Base-by-base conservation (phyloP, 1,140 invertebrate species). In the Drosophila bifasciata region DNA sequence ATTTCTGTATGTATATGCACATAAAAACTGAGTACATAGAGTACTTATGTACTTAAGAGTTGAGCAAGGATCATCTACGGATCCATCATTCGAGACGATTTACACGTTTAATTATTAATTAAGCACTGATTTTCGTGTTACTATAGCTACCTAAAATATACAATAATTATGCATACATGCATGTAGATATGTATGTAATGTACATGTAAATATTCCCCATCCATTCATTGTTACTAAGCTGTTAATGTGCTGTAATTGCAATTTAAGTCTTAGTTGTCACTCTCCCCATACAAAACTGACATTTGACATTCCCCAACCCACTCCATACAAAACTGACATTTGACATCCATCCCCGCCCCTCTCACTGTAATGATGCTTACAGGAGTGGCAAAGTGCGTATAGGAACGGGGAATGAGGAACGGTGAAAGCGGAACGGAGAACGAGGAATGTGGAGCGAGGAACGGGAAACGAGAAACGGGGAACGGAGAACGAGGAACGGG, bases 261-360 rank as follows among this genome's bases (percentile, higher is more conserved):
- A 73, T 84, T 84, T 61, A 71, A 83, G 71, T 71, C 61, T 59
- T 64, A 75, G 71, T 84, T 39, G 56, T n/a, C n/a, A n/a, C n/a
- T n/a, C n/a, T n/a, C n/a, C 62, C 79, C 15, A 64, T 57, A 57
- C 41, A 64, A 64, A 73, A 64, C 67, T 85, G 76, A 86, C 81
- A 86, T 80, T 70, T 85, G 73, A 85, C 76, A 77, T 70, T 46
- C 15, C 19, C 19, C 19, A 0, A 21, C 19, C 0, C 19, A 19
- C 19, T 19, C 1, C 19, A 3, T 3, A 21, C 19, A 64, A n/a
- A 73, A 64, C 67, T 85, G 76, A 86, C 81, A 86, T 80, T 70
- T 85, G 73, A 85, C 76, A 77, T 70, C n/a, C n/a, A n/a, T 46
- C 15, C 19, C 19, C 19, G 0, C 3, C 19, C 0, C 19, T 1